phyloP scores from a whole-genome alignment of 2,888 invertebrate species.

The Neria commutata region DNA sequence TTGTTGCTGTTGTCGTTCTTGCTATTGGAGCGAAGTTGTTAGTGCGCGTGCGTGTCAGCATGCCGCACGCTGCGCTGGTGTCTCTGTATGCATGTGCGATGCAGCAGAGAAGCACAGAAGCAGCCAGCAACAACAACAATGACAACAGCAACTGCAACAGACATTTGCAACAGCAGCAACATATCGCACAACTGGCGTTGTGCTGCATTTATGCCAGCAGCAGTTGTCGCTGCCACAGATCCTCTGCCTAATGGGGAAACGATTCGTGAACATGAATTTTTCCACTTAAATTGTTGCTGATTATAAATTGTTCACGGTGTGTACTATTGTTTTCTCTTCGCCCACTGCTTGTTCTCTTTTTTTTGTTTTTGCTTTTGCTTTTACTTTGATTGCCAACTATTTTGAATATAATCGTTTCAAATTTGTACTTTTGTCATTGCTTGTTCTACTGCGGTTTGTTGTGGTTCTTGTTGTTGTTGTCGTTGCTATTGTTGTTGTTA shows the following conservation, averaged over 20 bases:
- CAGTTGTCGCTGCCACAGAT: neutral
- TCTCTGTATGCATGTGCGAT: too few species aligned
- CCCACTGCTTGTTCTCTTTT: too few species aligned
- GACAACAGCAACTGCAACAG: constrained; percentile 17
- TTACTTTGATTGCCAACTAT: neutral
- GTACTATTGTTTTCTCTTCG: too few species aligned
- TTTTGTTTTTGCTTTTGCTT: neutral
- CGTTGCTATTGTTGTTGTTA: constrained; percentile 7
- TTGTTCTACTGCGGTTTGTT: neutral
- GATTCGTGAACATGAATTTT: constrained; percentile 33
- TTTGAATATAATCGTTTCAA: too few species aligned
- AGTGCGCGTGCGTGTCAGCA: constrained; percentile 4
- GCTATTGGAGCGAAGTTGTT: neutral
- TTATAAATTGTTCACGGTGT: constrained; percentile 30
- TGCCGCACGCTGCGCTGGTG: neutral
- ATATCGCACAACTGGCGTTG: neutral
- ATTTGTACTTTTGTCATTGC: too few species aligned
- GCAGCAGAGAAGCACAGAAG: constrained; percentile 10
- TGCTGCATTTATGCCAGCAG: too few species aligned
- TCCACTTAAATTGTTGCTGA: constrained; percentile 33
- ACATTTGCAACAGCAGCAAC: constrained; percentile 13
- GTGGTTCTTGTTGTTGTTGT: constrained; percentile 1
- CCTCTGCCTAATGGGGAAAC: neutral
- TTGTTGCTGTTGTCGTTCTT: too few species aligned
- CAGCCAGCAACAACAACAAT: constrained; percentile 4